Evolutionary conservation across 2,797 vertebrate species (phyloP).

Genomic region (Onychomys arenicola): DNA sequence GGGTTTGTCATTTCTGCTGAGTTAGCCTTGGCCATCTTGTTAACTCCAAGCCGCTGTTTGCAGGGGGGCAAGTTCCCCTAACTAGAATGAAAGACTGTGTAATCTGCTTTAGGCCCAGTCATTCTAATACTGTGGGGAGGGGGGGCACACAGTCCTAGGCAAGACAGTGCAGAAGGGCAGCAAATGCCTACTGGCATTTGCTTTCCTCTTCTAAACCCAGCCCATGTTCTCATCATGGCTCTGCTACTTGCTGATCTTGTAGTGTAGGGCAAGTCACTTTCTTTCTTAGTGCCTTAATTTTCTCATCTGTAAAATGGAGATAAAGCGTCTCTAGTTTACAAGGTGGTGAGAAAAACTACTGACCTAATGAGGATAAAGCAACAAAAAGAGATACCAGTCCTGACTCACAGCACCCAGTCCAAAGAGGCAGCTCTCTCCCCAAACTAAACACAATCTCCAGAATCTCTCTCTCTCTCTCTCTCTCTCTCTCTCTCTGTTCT

Average conservation of each 20-base stretch:
- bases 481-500: neutral
- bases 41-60: slow-evolving; percentile 10
- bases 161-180: neutral
- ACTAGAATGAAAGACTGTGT: neutral
- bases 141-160: neutral
- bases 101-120: neutral
- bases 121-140: neutral
- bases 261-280: slow-evolving; percentile 49
- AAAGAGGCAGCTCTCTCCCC: slow-evolving; percentile 3
- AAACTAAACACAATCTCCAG: neutral
- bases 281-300: slow-evolving; percentile 48
- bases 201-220: neutral
- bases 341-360: slow-evolving; percentile 28
- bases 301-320: slow-evolving; percentile 49
- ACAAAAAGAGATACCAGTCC: neutral
- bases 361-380: slow-evolving; percentile 50
- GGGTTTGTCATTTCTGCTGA: slow-evolving; percentile 80
- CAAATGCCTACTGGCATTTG: neutral
- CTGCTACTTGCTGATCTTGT: slow-evolving; percentile 64
- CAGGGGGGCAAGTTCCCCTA: slow-evolving; percentile 32
- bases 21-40: slow-evolving; percentile 70
- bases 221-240: neutral
- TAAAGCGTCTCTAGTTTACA: slow-evolving; percentile 15
- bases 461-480: neutral
- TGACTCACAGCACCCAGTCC: neutral